phyloP scores from a whole-genome alignment of 2,888 invertebrate genomes.

The Drosophila emarginata region DNA sequence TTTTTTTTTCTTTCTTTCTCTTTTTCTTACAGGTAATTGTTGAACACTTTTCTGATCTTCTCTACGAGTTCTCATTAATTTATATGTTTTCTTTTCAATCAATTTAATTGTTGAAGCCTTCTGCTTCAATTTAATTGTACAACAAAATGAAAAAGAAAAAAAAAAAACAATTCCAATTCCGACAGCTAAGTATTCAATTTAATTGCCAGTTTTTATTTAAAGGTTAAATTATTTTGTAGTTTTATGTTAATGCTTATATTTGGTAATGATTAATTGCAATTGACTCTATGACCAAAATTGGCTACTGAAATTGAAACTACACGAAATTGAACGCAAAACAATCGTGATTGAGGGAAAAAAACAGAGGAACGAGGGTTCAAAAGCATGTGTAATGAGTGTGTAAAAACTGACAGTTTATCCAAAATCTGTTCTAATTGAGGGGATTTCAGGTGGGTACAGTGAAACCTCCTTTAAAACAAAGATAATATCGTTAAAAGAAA shows the following conservation, averaged over 20 bases:
- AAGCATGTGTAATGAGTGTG: slow-evolving; percentile 30
- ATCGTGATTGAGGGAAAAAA: background rate
- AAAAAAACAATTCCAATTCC: slow-evolving; percentile 36
- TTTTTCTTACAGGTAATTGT: slow-evolving; percentile 57
- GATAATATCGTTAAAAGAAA: too few species aligned
- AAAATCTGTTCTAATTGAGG: slow-evolving; percentile 61
- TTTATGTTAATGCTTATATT: slow-evolving; percentile 64
- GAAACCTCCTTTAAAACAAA: too few species aligned
- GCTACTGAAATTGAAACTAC: slow-evolving; percentile 38
- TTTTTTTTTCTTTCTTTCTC: slow-evolving; percentile 35
- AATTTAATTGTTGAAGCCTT: slow-evolving; percentile 1
- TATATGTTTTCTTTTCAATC: slow-evolving; percentile 16
- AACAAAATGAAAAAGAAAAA: slow-evolving; percentile 67
- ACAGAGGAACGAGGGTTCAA: background rate
- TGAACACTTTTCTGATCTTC: slow-evolving; percentile 30
- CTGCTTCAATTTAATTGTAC: slow-evolving; percentile 54
- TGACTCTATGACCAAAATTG: slow-evolving; percentile 61
- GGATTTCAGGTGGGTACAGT: slow-evolving; percentile 35
- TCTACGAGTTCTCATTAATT: slow-evolving; percentile 27
- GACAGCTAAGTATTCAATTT: slow-evolving; percentile 47
- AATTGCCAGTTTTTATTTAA: slow-evolving; percentile 58
- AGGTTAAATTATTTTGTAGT: slow-evolving; percentile 76
- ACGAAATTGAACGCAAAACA: slow-evolving; percentile 33
- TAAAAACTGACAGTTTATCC: slow-evolving; percentile 53
- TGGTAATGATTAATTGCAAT: slow-evolving; percentile 76